Percentiles rank a stretch among this genome's conserved stretches.
These are phyloP conservation scores for Prosapia bicincta DNA, from an alignment of 2,888 invertebrate genomes.

Conservation along the genomic window DNA sequence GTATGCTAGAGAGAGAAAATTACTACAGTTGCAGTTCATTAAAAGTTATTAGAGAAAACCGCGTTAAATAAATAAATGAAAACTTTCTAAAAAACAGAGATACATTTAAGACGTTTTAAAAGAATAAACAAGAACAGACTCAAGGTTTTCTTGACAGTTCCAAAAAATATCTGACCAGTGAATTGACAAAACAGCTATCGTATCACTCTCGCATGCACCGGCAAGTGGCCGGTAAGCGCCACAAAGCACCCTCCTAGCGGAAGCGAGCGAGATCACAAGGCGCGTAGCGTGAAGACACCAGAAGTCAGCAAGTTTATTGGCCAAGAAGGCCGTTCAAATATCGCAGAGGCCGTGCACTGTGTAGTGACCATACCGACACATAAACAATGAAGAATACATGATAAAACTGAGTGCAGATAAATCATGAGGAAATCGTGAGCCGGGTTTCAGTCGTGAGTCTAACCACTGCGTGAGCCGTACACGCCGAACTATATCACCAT, in stretches of 20 bases:
- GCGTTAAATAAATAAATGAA: no score
- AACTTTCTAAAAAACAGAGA: no score
- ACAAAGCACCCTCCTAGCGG: not conserved
- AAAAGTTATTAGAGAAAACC: no score
- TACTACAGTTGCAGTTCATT: no score
- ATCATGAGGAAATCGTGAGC: not conserved
- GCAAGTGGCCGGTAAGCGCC: no score
- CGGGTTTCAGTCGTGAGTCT: not conserved
- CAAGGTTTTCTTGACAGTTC: no score
- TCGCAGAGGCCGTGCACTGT: not conserved
- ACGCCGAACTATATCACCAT: not conserved
- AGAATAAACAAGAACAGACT: no score
- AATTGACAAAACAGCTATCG: no score
- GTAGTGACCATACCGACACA: not conserved
- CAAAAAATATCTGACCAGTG: no score
- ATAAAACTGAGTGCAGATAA: not conserved
- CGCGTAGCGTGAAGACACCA: not conserved
- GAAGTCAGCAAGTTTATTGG: slow-evolving; percentile 1
- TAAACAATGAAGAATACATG: not conserved
- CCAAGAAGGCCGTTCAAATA: not conserved
- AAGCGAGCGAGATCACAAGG: not conserved
- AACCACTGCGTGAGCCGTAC: not conserved
- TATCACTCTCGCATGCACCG: no score
- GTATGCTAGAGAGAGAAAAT: no score
- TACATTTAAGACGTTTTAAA: no score